Base-by-base conservation (phyloP, 2,113 vertebrate species). In the Lampris megalopsis region DNA sequence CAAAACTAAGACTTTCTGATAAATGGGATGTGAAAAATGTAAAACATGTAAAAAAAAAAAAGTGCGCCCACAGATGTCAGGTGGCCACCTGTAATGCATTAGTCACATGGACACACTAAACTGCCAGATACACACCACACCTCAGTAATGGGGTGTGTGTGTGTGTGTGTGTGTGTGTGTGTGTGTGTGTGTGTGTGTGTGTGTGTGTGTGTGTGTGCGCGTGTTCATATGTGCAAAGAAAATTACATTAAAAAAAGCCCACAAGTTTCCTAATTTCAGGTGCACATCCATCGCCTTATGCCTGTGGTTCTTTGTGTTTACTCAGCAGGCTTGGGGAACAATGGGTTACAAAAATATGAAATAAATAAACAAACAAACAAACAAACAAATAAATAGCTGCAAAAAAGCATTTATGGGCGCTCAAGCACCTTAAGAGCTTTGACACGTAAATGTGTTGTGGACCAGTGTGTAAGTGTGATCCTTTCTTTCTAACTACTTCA, bases 51-150 rank as follows among this genome's bases (percentile, higher is more conserved):
- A 0, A 24, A 24, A 24, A 24, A 0, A 24, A 24, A 24, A 24
- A 24, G 24, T 24, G 24, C 24, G 37, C 35, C 9, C 35, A 58
- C 36, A 8, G 56, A 8, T 38, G 37, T 8, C 63, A 66, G 63
- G 63, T 66, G 63, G 48, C 63, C 10, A 10, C 38, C 48, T 40
- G 48, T 66, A 48, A 47, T 66, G 63, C 50, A 36, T 52, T 37
- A 63, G 61, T n/a, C 2, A 13, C 10, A 53, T 13, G 10, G n/a
- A 53, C n/a, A 53, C 50, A 48, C 42, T 45, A 41, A 45, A 57
- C 40, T 9, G 5, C 9, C 54, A 45, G 41, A 49, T 43, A 43
- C 38, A 68, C 50, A 56, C 10, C 52, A 43, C 35, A 9, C n/a
- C 45, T 64, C 48, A 64, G 48, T 64, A 49, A 43, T 36, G 42